Conservation (phyloP, 2,797 vertebrate genomes). For the Tangara arthus region DNA sequence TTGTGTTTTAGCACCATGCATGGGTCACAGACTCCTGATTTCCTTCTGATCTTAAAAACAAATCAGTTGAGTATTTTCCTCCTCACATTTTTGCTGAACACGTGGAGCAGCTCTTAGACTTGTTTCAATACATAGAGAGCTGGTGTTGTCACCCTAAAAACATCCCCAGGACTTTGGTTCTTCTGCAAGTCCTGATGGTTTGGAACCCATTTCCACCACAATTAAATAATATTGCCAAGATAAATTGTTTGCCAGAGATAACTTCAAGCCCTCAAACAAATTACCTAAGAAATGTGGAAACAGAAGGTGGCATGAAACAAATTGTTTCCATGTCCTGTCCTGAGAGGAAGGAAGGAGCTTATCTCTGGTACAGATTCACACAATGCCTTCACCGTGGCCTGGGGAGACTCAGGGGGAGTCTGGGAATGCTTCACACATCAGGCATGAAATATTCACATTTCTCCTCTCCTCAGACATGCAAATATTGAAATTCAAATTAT, state of each 20-base stretch:
- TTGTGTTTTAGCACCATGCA: neutral
- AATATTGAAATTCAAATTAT: neutral
- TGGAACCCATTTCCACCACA: neutral
- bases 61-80: neutral
- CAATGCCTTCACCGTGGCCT: neutral
- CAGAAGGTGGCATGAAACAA: neutral
- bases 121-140: rapidly evolving
- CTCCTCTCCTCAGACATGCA: neutral
- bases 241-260: slow-evolving; percentile 53
- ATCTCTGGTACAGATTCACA: neutral
- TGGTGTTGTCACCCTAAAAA: neutral
- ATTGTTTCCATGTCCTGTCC: slow-evolving; percentile 16
- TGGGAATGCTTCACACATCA: neutral
- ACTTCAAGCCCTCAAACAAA: slow-evolving; percentile 40
- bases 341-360: slow-evolving; percentile 14
- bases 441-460: neutral
- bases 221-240: neutral
- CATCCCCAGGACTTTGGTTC: neutral
- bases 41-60: neutral
- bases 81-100: neutral
- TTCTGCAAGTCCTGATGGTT: neutral
- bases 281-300: slow-evolving; percentile 48
- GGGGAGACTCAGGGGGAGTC: neutral
- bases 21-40: neutral
- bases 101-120: neutral